Percentiles rank a stretch among this genome's conserved stretches.
These are phyloP conservation scores for Steromphala cineraria DNA, from an alignment of 2,888 invertebrate genomes.

Conservation along the genomic window DNA sequence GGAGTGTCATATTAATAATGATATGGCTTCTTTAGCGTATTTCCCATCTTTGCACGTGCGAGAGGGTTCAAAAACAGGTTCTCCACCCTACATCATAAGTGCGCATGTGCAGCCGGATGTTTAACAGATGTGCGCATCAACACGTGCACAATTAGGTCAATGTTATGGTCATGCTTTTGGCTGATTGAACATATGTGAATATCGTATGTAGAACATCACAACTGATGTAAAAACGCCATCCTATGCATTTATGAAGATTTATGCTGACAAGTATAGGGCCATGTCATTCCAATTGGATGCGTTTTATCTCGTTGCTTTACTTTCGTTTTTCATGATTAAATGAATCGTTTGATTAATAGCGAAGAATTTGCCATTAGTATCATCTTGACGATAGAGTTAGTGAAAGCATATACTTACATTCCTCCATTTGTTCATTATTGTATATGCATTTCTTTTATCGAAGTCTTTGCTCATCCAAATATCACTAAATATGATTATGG, in stretches of 20 bases:
- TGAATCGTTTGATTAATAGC: no score
- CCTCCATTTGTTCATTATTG: no score
- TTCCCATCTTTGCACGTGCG: not conserved
- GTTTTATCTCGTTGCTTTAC: no score
- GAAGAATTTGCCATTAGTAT: no score
- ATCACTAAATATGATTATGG: no score
- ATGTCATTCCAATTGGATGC: not conserved
- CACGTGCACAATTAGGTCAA: not conserved
- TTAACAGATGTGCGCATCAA: not conserved
- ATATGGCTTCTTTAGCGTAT: not conserved
- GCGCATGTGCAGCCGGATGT: not conserved
- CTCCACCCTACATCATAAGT: not conserved
- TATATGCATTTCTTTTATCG: no score
- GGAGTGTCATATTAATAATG: not conserved
- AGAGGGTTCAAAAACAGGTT: not conserved
- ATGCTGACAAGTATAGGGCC: not conserved
- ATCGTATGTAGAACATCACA: not conserved
- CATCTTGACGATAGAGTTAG: no score
- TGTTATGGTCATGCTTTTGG: not conserved
- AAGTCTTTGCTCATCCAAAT: no score
- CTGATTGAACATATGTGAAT: not conserved
- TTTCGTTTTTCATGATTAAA: no score
- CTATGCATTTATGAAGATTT: no score
- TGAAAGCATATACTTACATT: no score
- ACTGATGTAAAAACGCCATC: no score